phyloP scores from a whole-genome alignment of 2,888 invertebrate species.

The Cosmia trapezina region DNA sequence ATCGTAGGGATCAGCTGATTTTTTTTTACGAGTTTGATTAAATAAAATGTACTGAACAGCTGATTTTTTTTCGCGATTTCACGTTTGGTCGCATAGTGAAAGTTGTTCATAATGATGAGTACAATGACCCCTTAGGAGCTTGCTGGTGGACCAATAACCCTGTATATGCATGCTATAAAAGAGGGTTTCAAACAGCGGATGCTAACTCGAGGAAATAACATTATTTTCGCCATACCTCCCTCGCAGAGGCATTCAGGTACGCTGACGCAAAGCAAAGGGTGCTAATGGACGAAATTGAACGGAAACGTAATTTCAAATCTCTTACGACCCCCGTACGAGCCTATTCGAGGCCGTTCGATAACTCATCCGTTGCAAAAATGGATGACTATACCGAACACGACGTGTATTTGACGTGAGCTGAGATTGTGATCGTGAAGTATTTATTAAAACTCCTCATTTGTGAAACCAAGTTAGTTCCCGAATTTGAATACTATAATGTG shows the following conservation, averaged over 20 bases:
- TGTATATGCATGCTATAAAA: neutral
- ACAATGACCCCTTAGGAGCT: no score
- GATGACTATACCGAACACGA: slow-evolving; percentile 17
- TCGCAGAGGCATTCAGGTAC: slow-evolving; percentile 52
- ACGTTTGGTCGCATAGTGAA: no score
- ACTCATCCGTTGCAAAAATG: slow-evolving; percentile 48
- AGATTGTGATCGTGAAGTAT: neutral
- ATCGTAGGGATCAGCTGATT: no score
- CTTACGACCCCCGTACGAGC: slow-evolving; percentile 50
- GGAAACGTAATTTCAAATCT: slow-evolving; percentile 78
- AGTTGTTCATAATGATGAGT: no score
- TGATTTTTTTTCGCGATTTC: no score
- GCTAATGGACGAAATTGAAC: slow-evolving; percentile 77
- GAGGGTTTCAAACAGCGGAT: slow-evolving; percentile 20
- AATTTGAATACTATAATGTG: neutral
- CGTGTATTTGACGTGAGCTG: slow-evolving; percentile 4
- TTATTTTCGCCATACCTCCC: slow-evolving; percentile 54
- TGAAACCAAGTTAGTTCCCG: neutral
- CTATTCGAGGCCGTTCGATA: slow-evolving; percentile 42
- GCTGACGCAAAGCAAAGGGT: slow-evolving; percentile 64
- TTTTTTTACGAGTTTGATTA: no score
- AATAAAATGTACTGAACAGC: no score
- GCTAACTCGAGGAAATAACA: slow-evolving; percentile 52
- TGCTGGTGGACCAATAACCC: no score
- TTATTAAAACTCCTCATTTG: neutral